These are phyloP conservation scores for Junco hyemalis DNA, from an alignment of 2,113 vertebrate genomes.

Conservation along the genomic window DNA sequence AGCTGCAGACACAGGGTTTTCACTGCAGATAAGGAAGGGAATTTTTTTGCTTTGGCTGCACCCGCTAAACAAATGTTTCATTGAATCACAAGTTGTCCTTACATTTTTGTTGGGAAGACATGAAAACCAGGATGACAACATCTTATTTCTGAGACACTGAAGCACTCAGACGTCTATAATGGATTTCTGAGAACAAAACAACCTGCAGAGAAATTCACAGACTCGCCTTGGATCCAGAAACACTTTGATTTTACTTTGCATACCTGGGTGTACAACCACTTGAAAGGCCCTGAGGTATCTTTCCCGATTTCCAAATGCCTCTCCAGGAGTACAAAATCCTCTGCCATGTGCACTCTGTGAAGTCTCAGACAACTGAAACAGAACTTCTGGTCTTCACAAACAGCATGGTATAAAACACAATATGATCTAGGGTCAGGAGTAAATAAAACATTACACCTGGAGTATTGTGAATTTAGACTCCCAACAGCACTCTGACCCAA, in stretches of 20 bases:
- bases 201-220: neutral
- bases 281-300: neutral
- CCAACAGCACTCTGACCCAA: neutral
- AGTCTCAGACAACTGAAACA: neutral
- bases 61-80: neutral
- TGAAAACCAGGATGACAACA: neutral
- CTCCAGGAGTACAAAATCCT: neutral
- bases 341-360: neutral
- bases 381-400: neutral
- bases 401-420: fast-evolving
- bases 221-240: neutral
- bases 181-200: neutral
- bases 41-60: neutral
- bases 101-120: neutral
- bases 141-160: neutral
- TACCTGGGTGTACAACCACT: neutral
- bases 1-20: neutral
- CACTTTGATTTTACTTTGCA: neutral
- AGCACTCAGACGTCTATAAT: neutral
- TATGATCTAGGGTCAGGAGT: neutral
- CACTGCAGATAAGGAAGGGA: neutral
- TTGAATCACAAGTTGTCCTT: neutral
- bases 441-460: neutral
- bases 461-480: neutral
- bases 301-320: neutral